phyloP scores from a whole-genome alignment of 2,113 vertebrate species.

The Clupea harengus region DNA sequence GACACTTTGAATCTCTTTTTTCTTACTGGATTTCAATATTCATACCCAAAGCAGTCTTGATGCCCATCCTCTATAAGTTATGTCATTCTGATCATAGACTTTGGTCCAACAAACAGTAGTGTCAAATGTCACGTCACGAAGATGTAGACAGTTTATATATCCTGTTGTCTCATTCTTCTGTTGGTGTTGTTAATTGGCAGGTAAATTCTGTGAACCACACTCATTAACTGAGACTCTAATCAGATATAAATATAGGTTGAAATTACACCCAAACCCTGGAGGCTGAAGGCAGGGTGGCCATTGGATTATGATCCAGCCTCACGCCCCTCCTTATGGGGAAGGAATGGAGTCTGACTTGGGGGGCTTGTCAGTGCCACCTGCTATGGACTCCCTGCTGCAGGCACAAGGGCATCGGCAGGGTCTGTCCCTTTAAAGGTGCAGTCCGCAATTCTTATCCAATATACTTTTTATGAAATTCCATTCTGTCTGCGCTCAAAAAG shows the following conservation, averaged over 20 bases:
- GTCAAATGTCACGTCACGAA: too few species aligned
- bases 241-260: too few species aligned
- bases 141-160: not conserved
- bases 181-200: too few species aligned
- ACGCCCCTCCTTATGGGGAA: too few species aligned
- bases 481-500: not conserved
- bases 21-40: constrained; percentile 18
- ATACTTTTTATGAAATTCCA: not conserved
- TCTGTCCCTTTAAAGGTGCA: too few species aligned
- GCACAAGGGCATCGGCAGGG: not conserved
- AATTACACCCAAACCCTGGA: too few species aligned
- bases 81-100: not conserved
- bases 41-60: not conserved
- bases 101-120: not conserved
- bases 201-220: too few species aligned
- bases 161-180: not conserved
- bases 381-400: not conserved
- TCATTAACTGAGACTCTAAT: too few species aligned
- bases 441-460: not conserved
- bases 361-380: too few species aligned
- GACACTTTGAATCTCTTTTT: constrained; percentile 8
- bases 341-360: too few species aligned
- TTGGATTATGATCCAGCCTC: too few species aligned
- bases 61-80: not conserved
- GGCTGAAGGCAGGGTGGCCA: too few species aligned